These are phyloP conservation scores for Cepphus grylle DNA, from an alignment of 2,113 vertebrate species.

Conservation along the genomic window DNA sequence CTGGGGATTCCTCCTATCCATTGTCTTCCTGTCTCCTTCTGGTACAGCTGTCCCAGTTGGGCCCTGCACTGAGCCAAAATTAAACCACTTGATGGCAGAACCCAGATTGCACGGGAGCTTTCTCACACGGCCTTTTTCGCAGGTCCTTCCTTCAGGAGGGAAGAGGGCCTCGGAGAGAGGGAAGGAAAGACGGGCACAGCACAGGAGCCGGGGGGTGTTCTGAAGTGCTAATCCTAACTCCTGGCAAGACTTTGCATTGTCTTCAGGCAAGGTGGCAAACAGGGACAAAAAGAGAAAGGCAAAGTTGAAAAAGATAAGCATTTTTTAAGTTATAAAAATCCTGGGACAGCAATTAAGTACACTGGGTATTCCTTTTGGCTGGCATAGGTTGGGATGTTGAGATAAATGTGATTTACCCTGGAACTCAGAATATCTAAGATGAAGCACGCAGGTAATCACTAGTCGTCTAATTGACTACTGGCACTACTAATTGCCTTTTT, in stretches of 20 bases:
- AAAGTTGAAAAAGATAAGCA: not conserved
- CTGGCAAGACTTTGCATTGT: not conserved
- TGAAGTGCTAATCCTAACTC: too few relatives aligned
- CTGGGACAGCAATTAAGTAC: not conserved
- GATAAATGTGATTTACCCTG: not conserved
- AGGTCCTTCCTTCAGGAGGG: not conserved
- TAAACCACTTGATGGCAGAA: not conserved
- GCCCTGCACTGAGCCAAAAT: not conserved
- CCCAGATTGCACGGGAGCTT: too few relatives aligned
- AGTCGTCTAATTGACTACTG: accelerated
- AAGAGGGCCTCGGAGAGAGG: not conserved
- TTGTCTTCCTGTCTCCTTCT: too few relatives aligned
- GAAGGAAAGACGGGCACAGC: not conserved
- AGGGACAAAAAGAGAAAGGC: not conserved
- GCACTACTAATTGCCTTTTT: not conserved
- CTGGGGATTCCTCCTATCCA: not conserved
- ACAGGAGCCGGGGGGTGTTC: not conserved
- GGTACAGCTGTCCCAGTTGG: too few relatives aligned
- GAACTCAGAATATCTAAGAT: accelerated
- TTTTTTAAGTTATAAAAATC: not conserved
- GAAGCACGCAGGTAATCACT: not conserved
- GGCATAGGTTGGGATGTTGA: not conserved
- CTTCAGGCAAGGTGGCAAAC: not conserved
- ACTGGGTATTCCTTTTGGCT: not conserved
- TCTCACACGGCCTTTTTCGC: too few relatives aligned